Evolutionary conservation across 2,797 vertebrate species (phyloP).

Genomic region (Etheostoma nigrum): DNA sequence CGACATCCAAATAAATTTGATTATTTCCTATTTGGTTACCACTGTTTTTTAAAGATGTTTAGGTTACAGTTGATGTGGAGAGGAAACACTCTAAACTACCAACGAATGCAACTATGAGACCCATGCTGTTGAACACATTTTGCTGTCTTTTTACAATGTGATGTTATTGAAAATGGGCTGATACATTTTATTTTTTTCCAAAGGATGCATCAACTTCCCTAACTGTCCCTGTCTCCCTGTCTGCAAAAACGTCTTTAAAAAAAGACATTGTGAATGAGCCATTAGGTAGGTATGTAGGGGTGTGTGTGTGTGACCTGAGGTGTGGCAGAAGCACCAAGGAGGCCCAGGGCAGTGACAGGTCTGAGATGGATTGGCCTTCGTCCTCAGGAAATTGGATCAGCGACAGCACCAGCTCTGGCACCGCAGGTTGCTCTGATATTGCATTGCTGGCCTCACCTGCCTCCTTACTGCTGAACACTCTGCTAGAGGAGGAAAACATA

Average conservation of each 20-base stretch:
- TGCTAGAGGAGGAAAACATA: constrained; percentile 23
- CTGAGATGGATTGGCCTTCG: constrained; percentile 61
- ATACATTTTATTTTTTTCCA: no score
- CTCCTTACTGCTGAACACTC: constrained; percentile 32
- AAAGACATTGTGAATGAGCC: no score
- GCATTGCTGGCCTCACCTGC: background rate
- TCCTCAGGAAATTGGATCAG: constrained; percentile 81
- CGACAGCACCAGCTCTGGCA: constrained; percentile 89
- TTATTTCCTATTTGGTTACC: no score
- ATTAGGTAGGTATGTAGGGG: background rate
- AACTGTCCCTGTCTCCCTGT: no score
- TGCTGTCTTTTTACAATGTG: no score
- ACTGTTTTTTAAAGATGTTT: background rate
- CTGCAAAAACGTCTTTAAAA: background rate
- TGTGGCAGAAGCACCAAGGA: constrained; percentile 94
- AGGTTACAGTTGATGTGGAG: background rate
- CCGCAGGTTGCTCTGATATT: constrained; percentile 59
- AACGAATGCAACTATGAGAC: no score
- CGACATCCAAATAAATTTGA: background rate
- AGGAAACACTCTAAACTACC: background rate
- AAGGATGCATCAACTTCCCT: no score
- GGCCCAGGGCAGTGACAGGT: constrained; percentile 91
- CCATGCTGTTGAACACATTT: no score
- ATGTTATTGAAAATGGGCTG: no score
- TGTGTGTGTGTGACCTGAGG: constrained; percentile 85